Base-by-base conservation (phyloP, 2,888 invertebrate species). In the Peribatodes rhomboidaria region DNA sequence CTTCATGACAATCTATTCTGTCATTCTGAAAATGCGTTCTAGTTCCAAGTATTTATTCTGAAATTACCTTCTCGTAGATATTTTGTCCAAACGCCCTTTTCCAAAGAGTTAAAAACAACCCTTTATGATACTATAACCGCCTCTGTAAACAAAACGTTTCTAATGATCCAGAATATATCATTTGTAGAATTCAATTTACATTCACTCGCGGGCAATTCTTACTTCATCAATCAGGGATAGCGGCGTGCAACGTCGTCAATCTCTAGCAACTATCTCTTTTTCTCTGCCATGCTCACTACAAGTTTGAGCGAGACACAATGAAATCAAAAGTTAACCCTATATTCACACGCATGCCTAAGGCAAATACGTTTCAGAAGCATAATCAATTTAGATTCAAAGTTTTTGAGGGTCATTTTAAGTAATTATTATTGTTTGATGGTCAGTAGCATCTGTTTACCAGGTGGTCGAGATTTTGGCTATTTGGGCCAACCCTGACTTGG, bases 161-260 rank as follows among this genome's bases (percentile, higher is more conserved):
- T 81, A 83, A 86, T 82, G 78, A 80, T 70, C 59, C 72, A 68
- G 71, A 75, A 80, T 71, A 69, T 74, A 72, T 67, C 72, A 78
- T 78, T 82, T 64, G 75, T 77, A 72, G 79, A 83, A 86, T 84
- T 85, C 76, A 87, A 87, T 87, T 84, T 79, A 80, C 74, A 70
- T 80, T 79, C 77, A 76, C 81, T 86, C 67, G 79, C 77, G 81
- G 82, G 81, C 73, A 67, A 79, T 78, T 74, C 67, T 68, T 61
- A 75, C 72, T 74, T 77, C 85, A 89, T 89, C 84, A 88, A 88
- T 88, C 88, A 89, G 82, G 73, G 74, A 78, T 77, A 68, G 71
- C 76, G 59, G 72, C 75, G 67, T 72, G 50, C 72, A 71, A 70
- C 71, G 31, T 10, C 33, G 22, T 47, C 47, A 73, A 68, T 66